Evolutionary conservation across 1,140 invertebrate species (phyloP).

Genomic region (Eurosta solidaginis): DNA sequence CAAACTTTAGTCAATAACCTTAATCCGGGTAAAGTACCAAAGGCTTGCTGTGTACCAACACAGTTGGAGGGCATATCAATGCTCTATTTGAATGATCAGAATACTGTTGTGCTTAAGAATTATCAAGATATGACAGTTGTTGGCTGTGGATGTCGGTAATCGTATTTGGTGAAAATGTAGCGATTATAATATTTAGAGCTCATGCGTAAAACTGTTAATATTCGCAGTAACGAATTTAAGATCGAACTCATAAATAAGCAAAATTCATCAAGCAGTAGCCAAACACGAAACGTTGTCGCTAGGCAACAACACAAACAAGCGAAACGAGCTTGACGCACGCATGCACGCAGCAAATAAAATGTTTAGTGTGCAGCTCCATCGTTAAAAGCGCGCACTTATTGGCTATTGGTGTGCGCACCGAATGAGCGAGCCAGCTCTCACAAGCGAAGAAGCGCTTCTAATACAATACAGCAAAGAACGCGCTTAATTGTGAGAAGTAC

Average conservation of each 20-base stretch:
- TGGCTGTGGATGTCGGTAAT: conserved; percentile 91
- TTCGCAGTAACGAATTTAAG: background rate
- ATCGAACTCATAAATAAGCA: background rate
- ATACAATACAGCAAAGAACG: no score
- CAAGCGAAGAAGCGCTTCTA: no score
- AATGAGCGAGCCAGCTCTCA: background rate
- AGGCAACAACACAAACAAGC: no score
- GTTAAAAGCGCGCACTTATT: no score
- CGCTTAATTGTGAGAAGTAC: no score
- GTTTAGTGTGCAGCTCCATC: no score
- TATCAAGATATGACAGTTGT: conserved; percentile 96
- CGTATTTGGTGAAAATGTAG: background rate
- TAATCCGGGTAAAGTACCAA: conserved; percentile 84
- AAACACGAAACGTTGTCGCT: no score
- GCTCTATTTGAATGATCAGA: conserved; percentile 91
- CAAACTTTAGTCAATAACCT: conserved; percentile 94
- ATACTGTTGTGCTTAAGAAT: conserved; percentile 94
- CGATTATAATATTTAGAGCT: background rate
- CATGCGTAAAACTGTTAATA: background rate
- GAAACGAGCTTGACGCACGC: no score
- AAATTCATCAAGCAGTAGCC: background rate
- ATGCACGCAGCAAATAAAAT: no score
- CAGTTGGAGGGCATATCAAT: conserved; percentile 88
- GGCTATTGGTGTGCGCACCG: no score
- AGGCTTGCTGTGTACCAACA: conserved; percentile 92